Evolutionary conservation across 2,888 invertebrate genomes (phyloP).

Genomic region (Sminthurides aquaticus): DNA sequence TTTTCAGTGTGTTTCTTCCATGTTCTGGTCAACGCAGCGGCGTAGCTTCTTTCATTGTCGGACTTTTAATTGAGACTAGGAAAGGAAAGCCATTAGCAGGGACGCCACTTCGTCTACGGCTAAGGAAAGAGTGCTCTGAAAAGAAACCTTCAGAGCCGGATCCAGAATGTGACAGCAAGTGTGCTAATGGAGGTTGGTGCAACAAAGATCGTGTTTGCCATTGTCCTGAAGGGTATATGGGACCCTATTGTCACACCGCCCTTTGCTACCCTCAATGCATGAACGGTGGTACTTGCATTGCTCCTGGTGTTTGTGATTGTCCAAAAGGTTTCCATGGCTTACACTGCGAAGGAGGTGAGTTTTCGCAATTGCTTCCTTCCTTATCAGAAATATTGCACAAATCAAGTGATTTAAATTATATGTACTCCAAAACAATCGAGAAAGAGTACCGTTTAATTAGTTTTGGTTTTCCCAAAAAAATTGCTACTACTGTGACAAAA

Average conservation of each 20-base stretch:
- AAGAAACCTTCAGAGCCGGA: conserved; percentile 70
- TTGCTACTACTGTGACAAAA: too few relatives aligned
- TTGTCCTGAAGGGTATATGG: conserved; percentile 72
- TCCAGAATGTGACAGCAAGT: conserved; percentile 80
- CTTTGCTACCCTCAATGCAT: conserved; percentile 86
- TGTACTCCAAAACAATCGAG: too few relatives aligned
- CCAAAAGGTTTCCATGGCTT: conserved; percentile 71
- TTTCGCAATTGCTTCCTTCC: too few relatives aligned
- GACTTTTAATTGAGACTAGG: conserved; percentile 71
- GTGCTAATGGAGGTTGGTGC: conserved; percentile 77
- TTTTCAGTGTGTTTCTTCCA: conserved; percentile 78
- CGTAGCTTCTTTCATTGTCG: conserved; percentile 77
- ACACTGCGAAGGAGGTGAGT: conserved; percentile 79
- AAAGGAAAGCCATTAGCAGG: conserved; percentile 73
- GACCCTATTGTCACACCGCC: conserved; percentile 79
- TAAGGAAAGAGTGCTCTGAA: conserved; percentile 88
- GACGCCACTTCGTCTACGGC: conserved; percentile 74
- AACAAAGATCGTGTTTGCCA: conserved; percentile 76
- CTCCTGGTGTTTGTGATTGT: conserved; percentile 76
- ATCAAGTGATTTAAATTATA: too few relatives aligned
- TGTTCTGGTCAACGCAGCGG: conserved; percentile 83
- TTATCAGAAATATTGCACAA: too few relatives aligned
- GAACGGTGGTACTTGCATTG: conserved; percentile 86
- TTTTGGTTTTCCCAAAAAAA: too few relatives aligned
- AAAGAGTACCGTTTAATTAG: too few relatives aligned